A percentile compares a stretch with the other conserved stretches of the same genome.
phyloP scores from a whole-genome alignment of 2,797 vertebrate species.

The Sparus aurata region DNA sequence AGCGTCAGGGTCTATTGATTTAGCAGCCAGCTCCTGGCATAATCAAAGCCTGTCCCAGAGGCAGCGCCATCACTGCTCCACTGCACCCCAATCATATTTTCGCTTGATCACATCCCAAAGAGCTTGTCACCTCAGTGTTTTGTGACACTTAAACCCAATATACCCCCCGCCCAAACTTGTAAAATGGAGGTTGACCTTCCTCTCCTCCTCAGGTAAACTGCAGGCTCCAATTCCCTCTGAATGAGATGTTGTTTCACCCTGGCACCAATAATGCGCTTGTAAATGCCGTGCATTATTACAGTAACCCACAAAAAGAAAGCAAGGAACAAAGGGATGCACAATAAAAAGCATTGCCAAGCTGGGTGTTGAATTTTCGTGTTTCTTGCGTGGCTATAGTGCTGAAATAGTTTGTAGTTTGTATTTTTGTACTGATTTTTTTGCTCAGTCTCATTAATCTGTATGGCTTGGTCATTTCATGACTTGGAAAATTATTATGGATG shows the following conservation, averaged over 20 bases:
- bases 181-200: slow-evolving; percentile 79
- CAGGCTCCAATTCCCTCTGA: slow-evolving; percentile 54
- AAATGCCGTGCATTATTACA: slow-evolving; percentile 42
- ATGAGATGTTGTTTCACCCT: slow-evolving; percentile 45
- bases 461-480: too few relatives aligned
- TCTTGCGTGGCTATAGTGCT: too few relatives aligned
- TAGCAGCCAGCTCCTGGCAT: slow-evolving; percentile 73
- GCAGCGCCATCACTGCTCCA: slow-evolving; percentile 70
- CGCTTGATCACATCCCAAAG: slow-evolving; percentile 80
- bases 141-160: slow-evolving; percentile 79
- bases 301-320: slow-evolving; percentile 38
- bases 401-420: too few relatives aligned
- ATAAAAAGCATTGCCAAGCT: too few relatives aligned
- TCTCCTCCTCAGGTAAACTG: slow-evolving; percentile 69
- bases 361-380: too few relatives aligned
- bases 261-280: background rate
- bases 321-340: background rate
- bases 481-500: too few relatives aligned
- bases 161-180: slow-evolving; percentile 51
- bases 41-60: slow-evolving; percentile 79
- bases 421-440: too few relatives aligned
- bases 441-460: too few relatives aligned
- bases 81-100: slow-evolving; percentile 83
- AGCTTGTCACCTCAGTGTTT: slow-evolving; percentile 79
- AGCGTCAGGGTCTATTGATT: slow-evolving; percentile 81